Conservation (phyloP, 1,140 invertebrate genomes). For the Sycobia sp. region DNA sequence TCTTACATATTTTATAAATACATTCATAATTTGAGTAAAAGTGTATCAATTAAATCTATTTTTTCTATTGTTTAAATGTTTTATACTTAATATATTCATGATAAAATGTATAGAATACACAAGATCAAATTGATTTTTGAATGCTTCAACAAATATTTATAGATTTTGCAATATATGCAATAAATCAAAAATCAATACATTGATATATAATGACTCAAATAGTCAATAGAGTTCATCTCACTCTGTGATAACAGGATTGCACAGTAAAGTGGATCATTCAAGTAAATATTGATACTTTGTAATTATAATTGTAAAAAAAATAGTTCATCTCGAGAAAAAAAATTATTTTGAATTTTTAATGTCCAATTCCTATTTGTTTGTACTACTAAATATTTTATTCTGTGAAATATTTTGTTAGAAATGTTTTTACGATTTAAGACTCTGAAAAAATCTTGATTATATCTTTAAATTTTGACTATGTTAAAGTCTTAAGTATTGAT, state of each 20-base stretch:
- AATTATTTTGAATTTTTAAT: conserved; percentile 10
- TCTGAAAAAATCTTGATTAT: background rate
- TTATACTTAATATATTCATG: background rate
- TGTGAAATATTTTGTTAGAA: conserved; percentile 2
- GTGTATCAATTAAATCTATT: too few species aligned
- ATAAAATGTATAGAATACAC: conserved; percentile 39
- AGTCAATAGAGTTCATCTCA: conserved; percentile 16
- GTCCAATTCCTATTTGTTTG: conserved; percentile 18
- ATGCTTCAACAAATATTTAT: conserved; percentile 10
- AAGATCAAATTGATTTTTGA: conserved; percentile 29
- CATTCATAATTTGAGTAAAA: conserved; percentile 8
- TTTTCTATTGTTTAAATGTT: background rate
- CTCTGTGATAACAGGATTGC: conserved; percentile 29
- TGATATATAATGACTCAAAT: conserved; percentile 7
- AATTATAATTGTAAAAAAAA: conserved; percentile 8
- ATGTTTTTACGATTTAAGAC: background rate
- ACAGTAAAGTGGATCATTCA: conserved; percentile 15
- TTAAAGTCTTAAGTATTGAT: conserved; percentile 10
- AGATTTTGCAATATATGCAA: conserved; percentile 16
- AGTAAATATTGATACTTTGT: background rate
- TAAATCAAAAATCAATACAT: conserved; percentile 24
- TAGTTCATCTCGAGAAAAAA: background rate
- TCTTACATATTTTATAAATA: conserved; percentile 6
- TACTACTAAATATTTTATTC: background rate
- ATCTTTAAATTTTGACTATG: too few species aligned